phyloP scores from a whole-genome alignment of 2,888 invertebrate species.

The Chymomyza procnemis region DNA sequence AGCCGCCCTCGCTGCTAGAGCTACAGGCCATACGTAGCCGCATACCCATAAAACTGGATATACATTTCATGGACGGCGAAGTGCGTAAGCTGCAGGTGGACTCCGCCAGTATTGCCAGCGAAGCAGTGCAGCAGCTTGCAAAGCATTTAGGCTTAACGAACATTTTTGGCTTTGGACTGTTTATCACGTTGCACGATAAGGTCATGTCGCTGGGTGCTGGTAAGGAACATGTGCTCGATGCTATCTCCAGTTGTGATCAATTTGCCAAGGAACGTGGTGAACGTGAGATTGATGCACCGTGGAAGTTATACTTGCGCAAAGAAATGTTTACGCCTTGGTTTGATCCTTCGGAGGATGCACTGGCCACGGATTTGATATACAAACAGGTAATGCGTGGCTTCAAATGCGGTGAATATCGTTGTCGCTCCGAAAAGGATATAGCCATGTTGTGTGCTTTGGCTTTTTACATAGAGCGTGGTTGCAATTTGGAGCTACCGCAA shows the following conservation, averaged over 20 bases:
- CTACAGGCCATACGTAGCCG: constrained; percentile 90
- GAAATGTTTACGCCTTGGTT: constrained; percentile 97
- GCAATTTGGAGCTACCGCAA: constrained; percentile 71
- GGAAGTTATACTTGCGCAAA: constrained; percentile 91
- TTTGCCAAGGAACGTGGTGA: constrained; percentile 94
- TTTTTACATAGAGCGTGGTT: constrained; percentile 90
- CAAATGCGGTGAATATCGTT: constrained; percentile 95
- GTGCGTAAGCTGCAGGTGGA: constrained; percentile 90
- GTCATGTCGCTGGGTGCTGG: constrained; percentile 93
- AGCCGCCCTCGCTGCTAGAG: constrained; percentile 96
- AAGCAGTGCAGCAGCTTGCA: constrained; percentile 89
- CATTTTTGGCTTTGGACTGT: constrained; percentile 94
- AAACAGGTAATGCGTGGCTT: constrained; percentile 92
- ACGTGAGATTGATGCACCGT: constrained; percentile 90
- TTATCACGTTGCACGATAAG: constrained; percentile 93
- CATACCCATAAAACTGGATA: constrained; percentile 88
- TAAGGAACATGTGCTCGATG: constrained; percentile 95
- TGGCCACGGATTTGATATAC: constrained; percentile 93
- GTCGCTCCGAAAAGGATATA: constrained; percentile 88
- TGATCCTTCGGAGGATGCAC: constrained; percentile 87
- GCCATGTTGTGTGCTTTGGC: constrained; percentile 94
- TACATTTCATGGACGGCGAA: constrained; percentile 93
- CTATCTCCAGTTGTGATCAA: constrained; percentile 96
- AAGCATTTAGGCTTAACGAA: constrained; percentile 88
- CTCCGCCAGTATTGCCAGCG: constrained; percentile 93